Evolutionary conservation across 2,113 vertebrate genomes (phyloP).

Genomic region (Peromyscus leucopus): DNA sequence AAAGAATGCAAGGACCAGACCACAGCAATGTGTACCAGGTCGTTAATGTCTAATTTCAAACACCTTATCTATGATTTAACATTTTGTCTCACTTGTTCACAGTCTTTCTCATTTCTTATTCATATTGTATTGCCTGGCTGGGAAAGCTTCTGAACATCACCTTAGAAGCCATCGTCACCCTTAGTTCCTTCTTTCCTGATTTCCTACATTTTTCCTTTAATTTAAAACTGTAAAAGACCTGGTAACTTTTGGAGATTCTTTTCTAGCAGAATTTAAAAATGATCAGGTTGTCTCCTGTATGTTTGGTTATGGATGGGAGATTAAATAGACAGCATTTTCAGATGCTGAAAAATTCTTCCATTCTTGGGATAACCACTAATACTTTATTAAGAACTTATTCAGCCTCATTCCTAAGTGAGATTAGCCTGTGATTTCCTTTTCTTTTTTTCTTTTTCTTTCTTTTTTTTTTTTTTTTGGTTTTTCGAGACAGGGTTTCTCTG

Average conservation of each 20-base stretch:
- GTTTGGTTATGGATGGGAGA: background rate
- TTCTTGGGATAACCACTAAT: background rate
- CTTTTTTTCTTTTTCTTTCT: no score
- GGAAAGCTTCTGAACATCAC: background rate
- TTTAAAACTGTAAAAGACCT: background rate
- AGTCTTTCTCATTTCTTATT: background rate
- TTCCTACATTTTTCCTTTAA: background rate
- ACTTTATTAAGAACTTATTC: background rate
- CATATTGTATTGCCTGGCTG: background rate
- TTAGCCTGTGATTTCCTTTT: background rate
- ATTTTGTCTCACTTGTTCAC: background rate
- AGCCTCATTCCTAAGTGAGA: background rate
- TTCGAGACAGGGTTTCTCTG: no score
- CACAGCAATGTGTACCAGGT: background rate
- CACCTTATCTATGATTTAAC: background rate
- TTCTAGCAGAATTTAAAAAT: background rate
- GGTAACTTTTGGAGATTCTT: background rate
- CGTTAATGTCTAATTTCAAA: background rate
- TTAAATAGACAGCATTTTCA: conserved; percentile 26
- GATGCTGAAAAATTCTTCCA: background rate
- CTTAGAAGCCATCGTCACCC: background rate
- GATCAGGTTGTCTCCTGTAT: background rate
- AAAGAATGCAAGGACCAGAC: background rate
- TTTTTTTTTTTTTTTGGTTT: no score
- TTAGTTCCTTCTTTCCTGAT: background rate